A percentile compares a stretch with the other conserved stretches of the same genome.
Evolutionary conservation across 2,888 invertebrate genomes (phyloP).

Genomic region (Plebejus argus): DNA sequence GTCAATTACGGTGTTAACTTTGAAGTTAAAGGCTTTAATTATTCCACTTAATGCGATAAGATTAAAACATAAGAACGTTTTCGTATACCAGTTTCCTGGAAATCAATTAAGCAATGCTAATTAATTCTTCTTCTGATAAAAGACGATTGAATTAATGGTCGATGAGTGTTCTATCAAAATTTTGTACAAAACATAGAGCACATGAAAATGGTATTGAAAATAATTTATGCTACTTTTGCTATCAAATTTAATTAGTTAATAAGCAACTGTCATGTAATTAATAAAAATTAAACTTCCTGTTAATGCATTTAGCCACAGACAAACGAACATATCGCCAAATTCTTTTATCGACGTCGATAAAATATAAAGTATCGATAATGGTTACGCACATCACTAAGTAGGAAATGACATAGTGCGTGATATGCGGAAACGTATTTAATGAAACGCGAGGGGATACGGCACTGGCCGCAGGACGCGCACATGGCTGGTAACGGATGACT

Average conservation of each 20-base stretch:
- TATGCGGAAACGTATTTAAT: constrained; percentile 81
- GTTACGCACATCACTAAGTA: constrained; percentile 55
- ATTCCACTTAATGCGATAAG: constrained; percentile 15
- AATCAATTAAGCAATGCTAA: not conserved
- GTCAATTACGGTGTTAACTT: not conserved
- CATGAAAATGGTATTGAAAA: not conserved
- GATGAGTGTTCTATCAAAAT: not conserved
- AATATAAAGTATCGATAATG: constrained; percentile 45
- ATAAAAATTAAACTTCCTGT: no score
- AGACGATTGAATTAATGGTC: constrained; percentile 23
- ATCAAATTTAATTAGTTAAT: not conserved
- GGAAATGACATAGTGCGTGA: constrained; percentile 81
- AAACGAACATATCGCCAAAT: not conserved
- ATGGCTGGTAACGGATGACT: constrained; percentile 20
- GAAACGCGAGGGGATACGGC: constrained; percentile 71
- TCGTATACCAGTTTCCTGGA: not conserved
- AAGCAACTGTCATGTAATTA: no score
- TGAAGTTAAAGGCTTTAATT: constrained; percentile 9
- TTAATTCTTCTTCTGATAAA: constrained; percentile 14
- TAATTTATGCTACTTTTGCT: not conserved
- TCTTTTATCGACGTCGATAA: constrained; percentile 45
- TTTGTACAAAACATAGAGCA: not conserved
- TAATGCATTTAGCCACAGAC: not conserved
- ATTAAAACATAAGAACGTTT: constrained; percentile 16
- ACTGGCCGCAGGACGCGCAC: constrained; percentile 45